Evolutionary conservation across 2,888 invertebrate genomes (phyloP).

Genomic region (Penaeus monodon): DNA sequence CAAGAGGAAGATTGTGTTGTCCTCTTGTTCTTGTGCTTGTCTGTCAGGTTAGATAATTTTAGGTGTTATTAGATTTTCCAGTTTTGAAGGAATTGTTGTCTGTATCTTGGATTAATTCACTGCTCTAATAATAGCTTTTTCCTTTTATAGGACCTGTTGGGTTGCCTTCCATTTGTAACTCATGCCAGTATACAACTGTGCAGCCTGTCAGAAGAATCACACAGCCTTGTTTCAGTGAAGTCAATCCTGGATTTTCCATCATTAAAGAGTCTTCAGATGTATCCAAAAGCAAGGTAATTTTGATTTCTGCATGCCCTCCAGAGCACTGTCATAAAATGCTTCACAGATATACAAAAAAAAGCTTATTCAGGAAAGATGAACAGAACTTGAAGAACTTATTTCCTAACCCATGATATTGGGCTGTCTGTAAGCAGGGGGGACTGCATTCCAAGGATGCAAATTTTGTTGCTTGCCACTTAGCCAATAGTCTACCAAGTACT

Average conservation of each 20-base stretch:
- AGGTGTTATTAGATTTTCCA: too few relatives aligned
- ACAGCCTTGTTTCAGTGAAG: neutral
- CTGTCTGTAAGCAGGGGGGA: too few relatives aligned
- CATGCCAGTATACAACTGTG: neutral
- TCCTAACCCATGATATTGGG: too few relatives aligned
- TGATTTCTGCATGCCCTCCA: too few relatives aligned
- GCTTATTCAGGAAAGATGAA: too few relatives aligned
- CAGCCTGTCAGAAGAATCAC: neutral
- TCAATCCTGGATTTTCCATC: conserved; percentile 7
- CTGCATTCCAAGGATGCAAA: too few relatives aligned
- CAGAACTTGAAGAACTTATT: too few relatives aligned
- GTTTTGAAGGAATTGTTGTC: neutral
- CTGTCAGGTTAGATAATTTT: neutral
- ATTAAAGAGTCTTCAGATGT: conserved; percentile 14
- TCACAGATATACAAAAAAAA: too few relatives aligned
- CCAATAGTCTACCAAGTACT: too few relatives aligned
- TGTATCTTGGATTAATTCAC: neutral
- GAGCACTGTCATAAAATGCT: too few relatives aligned
- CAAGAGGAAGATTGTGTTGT: neutral
- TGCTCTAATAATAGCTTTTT: neutral
- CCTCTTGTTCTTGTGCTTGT: conserved; percentile 28
- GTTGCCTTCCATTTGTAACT: conserved; percentile 26
- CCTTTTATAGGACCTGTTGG: neutral
- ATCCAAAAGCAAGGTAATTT: neutral
- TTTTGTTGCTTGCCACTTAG: too few relatives aligned